phyloP scores from a whole-genome alignment of 1,140 invertebrate species.

The Andrena cerasifolii region DNA sequence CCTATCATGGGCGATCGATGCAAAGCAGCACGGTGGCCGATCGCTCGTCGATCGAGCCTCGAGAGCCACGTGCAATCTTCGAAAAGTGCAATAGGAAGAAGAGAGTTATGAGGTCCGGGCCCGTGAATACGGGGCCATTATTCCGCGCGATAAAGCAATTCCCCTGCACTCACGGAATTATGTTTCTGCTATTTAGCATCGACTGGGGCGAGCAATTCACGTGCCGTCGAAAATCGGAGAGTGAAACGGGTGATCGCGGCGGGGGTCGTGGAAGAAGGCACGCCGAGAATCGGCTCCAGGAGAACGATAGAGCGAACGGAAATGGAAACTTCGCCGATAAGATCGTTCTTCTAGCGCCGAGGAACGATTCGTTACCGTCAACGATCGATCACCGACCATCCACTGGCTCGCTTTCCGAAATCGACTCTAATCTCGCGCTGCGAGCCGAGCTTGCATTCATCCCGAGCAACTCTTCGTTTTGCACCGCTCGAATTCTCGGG shows the following conservation, averaged over 20 bases:
- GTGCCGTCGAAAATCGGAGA: neutral
- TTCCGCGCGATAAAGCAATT: constrained; percentile 81
- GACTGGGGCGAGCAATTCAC: constrained; percentile 39
- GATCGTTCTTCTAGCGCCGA: constrained; percentile 52
- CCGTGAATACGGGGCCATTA: constrained; percentile 77
- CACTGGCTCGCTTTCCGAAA: constrained; percentile 40
- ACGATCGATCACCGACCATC: constrained; percentile 65
- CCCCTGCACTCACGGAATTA: constrained; percentile 74
- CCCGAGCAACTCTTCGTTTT: constrained; percentile 1
- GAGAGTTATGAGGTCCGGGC: constrained; percentile 73
- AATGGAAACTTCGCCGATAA: constrained; percentile 64
- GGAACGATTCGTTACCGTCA: constrained; percentile 70
- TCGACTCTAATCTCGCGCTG: constrained; percentile 48
- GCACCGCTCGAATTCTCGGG: no score
- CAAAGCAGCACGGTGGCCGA: constrained; percentile 28
- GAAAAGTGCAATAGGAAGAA: constrained; percentile 69
- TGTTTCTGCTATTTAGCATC: constrained; percentile 78
- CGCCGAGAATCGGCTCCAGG: constrained; percentile 48
- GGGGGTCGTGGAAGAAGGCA: constrained; percentile 26
- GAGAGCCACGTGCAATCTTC: constrained; percentile 68
- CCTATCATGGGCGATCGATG: constrained; percentile 44
- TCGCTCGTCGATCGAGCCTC: neutral
- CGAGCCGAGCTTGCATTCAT: constrained; percentile 32
- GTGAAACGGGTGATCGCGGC: neutral
- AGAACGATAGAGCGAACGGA: constrained; percentile 44